Evolutionary conservation across 2,888 invertebrate genomes (phyloP).

Genomic region (Amphipoea oculea): DNA sequence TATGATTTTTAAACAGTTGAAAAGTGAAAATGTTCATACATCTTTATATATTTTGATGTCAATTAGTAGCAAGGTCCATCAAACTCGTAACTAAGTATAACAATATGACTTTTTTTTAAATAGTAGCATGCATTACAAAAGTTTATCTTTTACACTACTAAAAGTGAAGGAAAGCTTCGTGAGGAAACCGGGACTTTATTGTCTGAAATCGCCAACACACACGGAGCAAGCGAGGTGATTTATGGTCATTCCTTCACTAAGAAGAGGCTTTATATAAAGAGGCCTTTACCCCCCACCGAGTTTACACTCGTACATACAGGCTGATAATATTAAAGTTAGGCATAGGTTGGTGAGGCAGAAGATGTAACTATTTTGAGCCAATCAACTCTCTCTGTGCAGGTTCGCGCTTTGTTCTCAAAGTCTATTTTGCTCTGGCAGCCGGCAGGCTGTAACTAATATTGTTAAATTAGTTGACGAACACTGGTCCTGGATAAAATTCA

Average conservation of each 20-base stretch:
- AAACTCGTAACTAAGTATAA: neutral
- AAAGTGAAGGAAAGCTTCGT: neutral
- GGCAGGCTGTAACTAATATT: neutral
- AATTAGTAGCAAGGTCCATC: neutral
- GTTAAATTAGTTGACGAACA: neutral
- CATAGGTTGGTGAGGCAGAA: neutral
- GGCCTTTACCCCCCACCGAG: neutral
- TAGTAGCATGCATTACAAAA: neutral
- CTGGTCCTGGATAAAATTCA: neutral
- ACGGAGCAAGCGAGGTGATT: neutral
- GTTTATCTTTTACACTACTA: neutral
- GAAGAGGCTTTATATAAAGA: neutral
- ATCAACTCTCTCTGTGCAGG: conserved; percentile 9
- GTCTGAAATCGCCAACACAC: neutral
- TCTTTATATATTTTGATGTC: too few species aligned
- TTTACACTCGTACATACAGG: neutral
- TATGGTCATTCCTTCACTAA: conserved; percentile 7
- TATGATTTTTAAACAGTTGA: too few species aligned
- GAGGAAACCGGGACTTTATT: neutral
- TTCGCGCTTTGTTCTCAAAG: neutral
- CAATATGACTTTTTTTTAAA: neutral
- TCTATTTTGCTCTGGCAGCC: neutral
- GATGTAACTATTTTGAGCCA: neutral
- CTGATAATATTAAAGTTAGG: neutral
- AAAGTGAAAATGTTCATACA: too few species aligned